Evolutionary conservation across 2,797 vertebrate species (phyloP), one percentile per base, ranked within the genome.

Genomic region (Melanotaenia maccullochi): DNA sequence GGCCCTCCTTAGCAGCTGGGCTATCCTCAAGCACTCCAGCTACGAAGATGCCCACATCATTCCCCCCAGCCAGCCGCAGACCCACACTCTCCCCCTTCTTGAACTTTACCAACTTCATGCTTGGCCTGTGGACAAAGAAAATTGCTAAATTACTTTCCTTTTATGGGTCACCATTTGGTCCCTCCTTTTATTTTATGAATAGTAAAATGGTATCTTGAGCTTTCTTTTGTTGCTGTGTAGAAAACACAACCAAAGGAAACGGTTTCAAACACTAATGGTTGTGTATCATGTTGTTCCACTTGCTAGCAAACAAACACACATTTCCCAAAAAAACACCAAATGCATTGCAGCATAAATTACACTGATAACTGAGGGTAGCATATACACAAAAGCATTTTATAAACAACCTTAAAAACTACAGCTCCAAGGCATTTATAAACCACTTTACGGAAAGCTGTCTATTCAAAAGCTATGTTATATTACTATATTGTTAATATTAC

Each of bases 31-130:
- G 93, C 76, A 99, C 98, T 52, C 98, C 98, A 13, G 98, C 98
- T 71, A 99, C 98, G 77, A 99, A 99, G 91, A 99, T 99, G 82
- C 98, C 98, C 65, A 99, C 98, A 54, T 99, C 98, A 68, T 99
- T 99, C 63, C 98, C 98, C 60, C 98, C 98, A 24, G 98, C 98
- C 84, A 99, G 94, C 18, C 98, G 96, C 84, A 99, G 93, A 16
- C 98, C 98, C 82, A 99, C 98, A 0, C 98, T 99, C 71, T 99
- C 98, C 68, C 98, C 98, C 93, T 99, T 99, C 90, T 96, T 97
- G 93, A 99, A 99, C 92, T 99, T 99, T 60, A 99, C 97, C 88
- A 99, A 93, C 90, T 99, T 99, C 97, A 99, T 99, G 93, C 97
- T 99, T 36, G 98, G 98, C 82, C 92, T 92, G 80, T 75, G 54